phyloP scores from a whole-genome alignment of 2,888 invertebrate species.

The Gandaritis pyraliata region DNA sequence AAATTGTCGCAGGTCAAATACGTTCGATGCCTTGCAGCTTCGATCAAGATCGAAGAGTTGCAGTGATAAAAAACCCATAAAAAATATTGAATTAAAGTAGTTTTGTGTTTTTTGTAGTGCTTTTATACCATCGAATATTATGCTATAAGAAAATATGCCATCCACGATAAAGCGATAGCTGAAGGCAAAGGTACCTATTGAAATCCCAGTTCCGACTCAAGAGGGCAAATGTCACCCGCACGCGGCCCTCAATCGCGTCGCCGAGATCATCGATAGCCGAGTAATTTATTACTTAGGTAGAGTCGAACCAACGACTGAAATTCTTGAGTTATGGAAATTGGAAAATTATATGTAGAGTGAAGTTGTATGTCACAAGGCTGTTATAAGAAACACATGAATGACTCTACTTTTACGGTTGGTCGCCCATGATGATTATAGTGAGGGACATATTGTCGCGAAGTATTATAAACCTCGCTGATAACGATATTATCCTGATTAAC shows the following conservation, averaged over 20 bases:
- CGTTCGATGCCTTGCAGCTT: too few relatives aligned
- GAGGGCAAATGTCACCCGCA: slow-evolving; percentile 49
- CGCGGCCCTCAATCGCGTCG: slow-evolving; percentile 41
- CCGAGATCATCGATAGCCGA: slow-evolving; percentile 27
- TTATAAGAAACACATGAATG: too few relatives aligned
- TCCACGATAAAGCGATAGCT: slow-evolving; percentile 26
- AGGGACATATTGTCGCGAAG: too few relatives aligned
- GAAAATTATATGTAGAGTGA: slow-evolving; percentile 9
- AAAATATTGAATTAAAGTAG: too few relatives aligned
- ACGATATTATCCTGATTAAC: too few relatives aligned
- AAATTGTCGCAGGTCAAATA: too few relatives aligned
- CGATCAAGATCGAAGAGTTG: too few relatives aligned
- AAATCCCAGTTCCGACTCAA: slow-evolving; percentile 49
- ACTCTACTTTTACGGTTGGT: too few relatives aligned
- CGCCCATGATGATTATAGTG: too few relatives aligned
- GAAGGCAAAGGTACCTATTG: slow-evolving; percentile 44
- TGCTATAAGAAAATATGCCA: slow-evolving; percentile 7
- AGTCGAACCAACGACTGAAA: not conserved
- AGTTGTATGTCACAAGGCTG: not conserved
- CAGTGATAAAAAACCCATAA: too few relatives aligned
- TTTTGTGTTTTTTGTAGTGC: too few relatives aligned
- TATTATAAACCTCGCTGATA: too few relatives aligned
- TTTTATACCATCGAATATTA: not conserved
- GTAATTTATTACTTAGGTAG: slow-evolving; percentile 23
- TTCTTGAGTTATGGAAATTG: slow-evolving; percentile 17